Base-by-base conservation (phyloP, 2,113 vertebrate genomes). In the Myrmecobius fasciatus region DNA sequence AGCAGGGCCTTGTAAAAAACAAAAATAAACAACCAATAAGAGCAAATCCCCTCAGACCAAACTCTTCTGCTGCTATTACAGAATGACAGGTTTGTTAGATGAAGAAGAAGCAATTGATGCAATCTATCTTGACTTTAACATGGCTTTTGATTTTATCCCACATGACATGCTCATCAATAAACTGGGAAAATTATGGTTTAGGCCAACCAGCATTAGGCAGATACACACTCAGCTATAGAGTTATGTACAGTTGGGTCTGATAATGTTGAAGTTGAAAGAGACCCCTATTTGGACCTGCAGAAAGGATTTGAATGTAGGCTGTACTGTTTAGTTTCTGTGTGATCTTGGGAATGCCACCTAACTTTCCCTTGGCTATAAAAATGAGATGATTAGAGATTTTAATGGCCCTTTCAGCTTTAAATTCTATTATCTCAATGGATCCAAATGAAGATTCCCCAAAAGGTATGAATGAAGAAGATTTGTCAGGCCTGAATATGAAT, bases 201-300 rank as follows among this genome's bases (percentile, higher is more conserved):
- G 53, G 75, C 83, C 53, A 91, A 1, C 92, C 5, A 14, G 43
- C 43, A 52, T 53, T 51, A 93, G 36, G 47, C 26, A 53, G 53
- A 43, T 20, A 25, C 52, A 90, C 26, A 28, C 12, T 25, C 22
- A 94, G 56, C 46, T 46, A 52, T 75, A 20, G 95, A 91, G 46
- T 43, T 83, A 52, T 93, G 36, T 6, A 52, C 43, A 31, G 56
- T 89, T n/a, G 92, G 75, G 0, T 43, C 0, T 54, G 36, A 49
- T 91, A 94, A 94, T 3, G n/a, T 48, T 48, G 49, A 91, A 49
- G 90, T 67, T 22, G 2, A 97, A 97, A 97, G 94, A 95, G 9
- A 52, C 20, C 1, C 67, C 43, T 83, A 22, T 43, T 83, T 43
- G 7, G n/a, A 83, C 6, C 67, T 43, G 20, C n/a, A 75, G 36